Evolutionary conservation across 2,113 vertebrate species (phyloP), one percentile per base, ranked within the genome.

Genomic region (Cygnus atratus): DNA sequence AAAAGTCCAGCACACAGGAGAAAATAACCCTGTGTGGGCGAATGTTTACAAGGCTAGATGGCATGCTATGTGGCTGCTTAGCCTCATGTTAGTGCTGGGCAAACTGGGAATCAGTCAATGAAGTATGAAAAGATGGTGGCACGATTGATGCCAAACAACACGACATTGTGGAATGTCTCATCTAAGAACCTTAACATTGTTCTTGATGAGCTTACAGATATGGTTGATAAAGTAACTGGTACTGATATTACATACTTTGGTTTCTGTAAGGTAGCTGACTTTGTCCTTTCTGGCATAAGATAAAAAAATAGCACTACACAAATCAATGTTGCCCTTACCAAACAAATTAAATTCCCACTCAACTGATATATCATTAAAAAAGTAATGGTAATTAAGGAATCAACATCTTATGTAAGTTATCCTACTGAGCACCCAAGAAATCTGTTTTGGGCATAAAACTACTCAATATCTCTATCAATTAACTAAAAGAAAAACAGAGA

Each of bases 281-380:
- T 91, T 46, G 57, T 78, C 48, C 52, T 78, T 63, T 85, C 43
- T 88, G 72, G 55, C 50, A 79, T 74, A 84, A 91, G 59, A 86
- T 86, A 86, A 93, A 93, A 93, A 87, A 83, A 65, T 15, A 86
- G 48, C 58, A 68, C n/a, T 63, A 78, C 35, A 85, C 41, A 96
- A 91, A 88, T 87, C 84, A 84, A 11, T 71, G 73, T 43, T 77
- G 55, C 68, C 35, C 24, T 91, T 87, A 84, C 57, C 89, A 82
- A 92, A 81, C 28, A 87, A 87, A 74, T 81, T 92, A 16, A 80
- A 81, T 84, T 81, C 52, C 75, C n/a, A 59, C 50, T 84, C 65
- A 89, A 78, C 31, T 71, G 46, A 73, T 73, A 43, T 11, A 57
- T 76, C 28, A 91, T 91, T 86, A 20, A 75, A 78, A 90, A 91